These are phyloP conservation scores for Lasiurus borealis DNA, from an alignment of 2,113 vertebrate species.

Conservation along the genomic window DNA sequence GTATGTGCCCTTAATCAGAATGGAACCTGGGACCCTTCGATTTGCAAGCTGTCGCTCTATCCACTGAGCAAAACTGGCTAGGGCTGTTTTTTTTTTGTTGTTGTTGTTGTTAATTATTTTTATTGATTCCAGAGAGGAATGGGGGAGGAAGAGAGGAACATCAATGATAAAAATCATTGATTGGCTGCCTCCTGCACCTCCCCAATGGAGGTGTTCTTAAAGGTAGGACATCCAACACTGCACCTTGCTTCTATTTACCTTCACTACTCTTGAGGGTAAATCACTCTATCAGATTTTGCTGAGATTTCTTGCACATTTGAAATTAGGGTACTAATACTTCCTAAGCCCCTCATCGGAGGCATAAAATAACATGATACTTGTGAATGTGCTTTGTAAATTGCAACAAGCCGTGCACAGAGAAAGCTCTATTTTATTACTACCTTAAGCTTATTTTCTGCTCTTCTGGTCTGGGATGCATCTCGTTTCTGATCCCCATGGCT, in stretches of 20 bases:
- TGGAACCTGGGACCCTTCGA: no score
- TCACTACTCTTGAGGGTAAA: not conserved
- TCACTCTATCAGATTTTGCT: not conserved
- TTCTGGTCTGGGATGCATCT: not conserved
- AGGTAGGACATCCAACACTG: not conserved
- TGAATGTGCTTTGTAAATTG: not conserved
- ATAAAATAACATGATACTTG: not conserved
- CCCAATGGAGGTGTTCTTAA: not conserved
- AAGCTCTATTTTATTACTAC: not conserved
- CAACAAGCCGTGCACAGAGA: not conserved
- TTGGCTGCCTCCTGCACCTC: no score
- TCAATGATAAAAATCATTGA: not conserved
- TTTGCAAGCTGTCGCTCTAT: no score
- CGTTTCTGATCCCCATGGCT: not conserved
- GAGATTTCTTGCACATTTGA: not conserved
- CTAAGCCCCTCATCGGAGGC: not conserved
- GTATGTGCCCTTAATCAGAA: no score
- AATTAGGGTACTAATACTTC: slow-evolving; percentile 10
- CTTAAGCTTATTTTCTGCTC: not conserved
- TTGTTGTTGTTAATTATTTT: not conserved
- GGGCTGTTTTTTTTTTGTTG: no score
- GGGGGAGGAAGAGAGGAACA: not conserved
- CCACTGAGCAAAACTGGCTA: no score
- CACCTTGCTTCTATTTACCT: not conserved
- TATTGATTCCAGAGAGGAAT: not conserved